A percentile compares a stretch with the other conserved stretches of the same genome.
Conservation (phyloP, 2,888 invertebrate species). For the Hyposoter didymator region DNA sequence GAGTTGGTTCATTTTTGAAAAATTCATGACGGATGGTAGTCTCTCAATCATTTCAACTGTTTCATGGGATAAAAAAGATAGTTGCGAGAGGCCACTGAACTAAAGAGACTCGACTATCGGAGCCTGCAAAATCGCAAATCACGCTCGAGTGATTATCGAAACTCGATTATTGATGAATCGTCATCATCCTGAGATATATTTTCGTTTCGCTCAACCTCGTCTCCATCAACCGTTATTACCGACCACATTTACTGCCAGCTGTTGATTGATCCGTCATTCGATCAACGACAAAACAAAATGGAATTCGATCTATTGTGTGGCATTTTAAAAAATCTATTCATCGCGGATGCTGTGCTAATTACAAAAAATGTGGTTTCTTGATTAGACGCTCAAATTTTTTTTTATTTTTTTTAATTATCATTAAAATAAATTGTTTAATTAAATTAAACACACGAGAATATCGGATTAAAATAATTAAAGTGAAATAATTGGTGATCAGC, state of each 20-base stretch:
- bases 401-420: not conserved
- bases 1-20: not conserved
- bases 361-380: not conserved
- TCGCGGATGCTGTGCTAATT: not conserved
- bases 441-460: not conserved
- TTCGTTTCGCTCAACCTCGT: slow-evolving; percentile 3
- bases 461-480: not conserved
- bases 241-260: not conserved
- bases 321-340: not conserved
- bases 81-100: slow-evolving; percentile 1
- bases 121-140: slow-evolving; percentile 45
- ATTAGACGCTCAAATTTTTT: not conserved
- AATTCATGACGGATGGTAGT: not conserved
- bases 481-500: slow-evolving; percentile 18
- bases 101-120: slow-evolving; percentile 5
- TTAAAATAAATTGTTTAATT: not conserved
- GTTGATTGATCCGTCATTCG: slow-evolving; percentile 30
- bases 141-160: slow-evolving; percentile 35
- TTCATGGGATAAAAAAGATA: not conserved
- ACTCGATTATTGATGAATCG: slow-evolving; percentile 15
- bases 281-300: slow-evolving; percentile 1
- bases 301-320: not conserved
- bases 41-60: not conserved
- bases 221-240: not conserved
- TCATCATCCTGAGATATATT: slow-evolving; percentile 9